Evolutionary conservation across 2,888 invertebrate species (phyloP).

Genomic region (Notodonta dromedarius): DNA sequence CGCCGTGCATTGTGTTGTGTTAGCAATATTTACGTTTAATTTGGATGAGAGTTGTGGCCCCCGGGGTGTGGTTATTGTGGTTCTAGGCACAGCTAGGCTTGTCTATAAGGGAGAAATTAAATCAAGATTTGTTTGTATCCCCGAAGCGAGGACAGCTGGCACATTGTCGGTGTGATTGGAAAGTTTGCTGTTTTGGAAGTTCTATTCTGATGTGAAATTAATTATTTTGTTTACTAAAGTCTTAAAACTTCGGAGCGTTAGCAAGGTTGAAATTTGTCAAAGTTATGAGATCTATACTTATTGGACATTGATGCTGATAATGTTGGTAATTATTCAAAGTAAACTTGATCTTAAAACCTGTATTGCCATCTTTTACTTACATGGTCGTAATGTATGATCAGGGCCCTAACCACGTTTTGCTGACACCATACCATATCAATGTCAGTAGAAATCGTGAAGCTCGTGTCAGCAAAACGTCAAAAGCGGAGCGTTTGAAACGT

Average conservation of each 20-base stretch:
- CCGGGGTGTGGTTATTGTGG: background rate
- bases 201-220: background rate
- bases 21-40: constrained; percentile 6
- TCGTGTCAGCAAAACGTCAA: too few relatives aligned
- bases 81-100: background rate
- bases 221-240: constrained; percentile 1
- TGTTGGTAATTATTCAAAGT: too few relatives aligned
- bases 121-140: background rate
- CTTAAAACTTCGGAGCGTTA: background rate
- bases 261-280: background rate
- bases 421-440: too few relatives aligned
- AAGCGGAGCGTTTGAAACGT: too few relatives aligned
- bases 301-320: background rate
- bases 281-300: background rate
- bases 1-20: background rate
- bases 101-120: background rate
- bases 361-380: too few relatives aligned
- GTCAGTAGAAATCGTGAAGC: too few relatives aligned
- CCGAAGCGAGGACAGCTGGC: background rate
- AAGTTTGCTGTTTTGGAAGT: background rate
- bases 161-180: background rate
- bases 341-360: too few relatives aligned
- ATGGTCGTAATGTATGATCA: too few relatives aligned
- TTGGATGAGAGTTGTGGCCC: constrained; percentile 3
- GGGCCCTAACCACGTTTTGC: too few relatives aligned